Conservation (phyloP, 1,140 invertebrate genomes). For the Zaprionus camerounensis region DNA sequence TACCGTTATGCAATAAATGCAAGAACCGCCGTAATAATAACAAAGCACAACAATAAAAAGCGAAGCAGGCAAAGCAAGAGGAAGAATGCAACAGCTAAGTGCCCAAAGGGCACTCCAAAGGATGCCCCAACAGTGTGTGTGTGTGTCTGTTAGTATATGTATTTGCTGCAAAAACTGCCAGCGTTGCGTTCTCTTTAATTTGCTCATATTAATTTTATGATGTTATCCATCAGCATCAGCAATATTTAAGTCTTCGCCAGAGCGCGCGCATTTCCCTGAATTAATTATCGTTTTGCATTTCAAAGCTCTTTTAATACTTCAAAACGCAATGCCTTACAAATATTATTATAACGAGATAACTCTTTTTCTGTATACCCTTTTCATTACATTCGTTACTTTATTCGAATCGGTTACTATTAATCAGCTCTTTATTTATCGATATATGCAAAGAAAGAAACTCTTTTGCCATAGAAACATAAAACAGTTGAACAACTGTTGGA, state of each 20-base stretch:
- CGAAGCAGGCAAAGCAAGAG: not conserved
- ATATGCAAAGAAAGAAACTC: not conserved
- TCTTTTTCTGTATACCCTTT: not conserved
- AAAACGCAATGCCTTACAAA: not conserved
- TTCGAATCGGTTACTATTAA: not conserved
- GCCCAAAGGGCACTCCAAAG: not conserved
- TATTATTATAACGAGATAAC: not conserved
- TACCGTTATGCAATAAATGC: constrained; percentile 43
- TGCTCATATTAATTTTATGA: constrained; percentile 2
- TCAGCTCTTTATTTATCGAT: not conserved
- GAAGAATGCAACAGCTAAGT: not conserved
- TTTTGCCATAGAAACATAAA: not conserved
- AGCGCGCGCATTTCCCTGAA: not conserved
- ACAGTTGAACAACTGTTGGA: not conserved
- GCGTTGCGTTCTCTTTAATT: not conserved
- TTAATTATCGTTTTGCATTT: constrained; percentile 2
- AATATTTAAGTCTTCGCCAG: not conserved
- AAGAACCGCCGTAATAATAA: constrained; percentile 14
- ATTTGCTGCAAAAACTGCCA: not conserved
- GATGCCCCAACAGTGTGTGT: not conserved
- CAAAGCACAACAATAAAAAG: constrained; percentile 1
- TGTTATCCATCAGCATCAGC: not conserved
- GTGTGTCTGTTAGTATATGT: not conserved
- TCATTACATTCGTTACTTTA: not conserved
- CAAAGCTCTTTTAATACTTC: constrained; percentile 12